Base-by-base conservation (phyloP, 1,140 invertebrate genomes). In the Eumeta japonica region DNA sequence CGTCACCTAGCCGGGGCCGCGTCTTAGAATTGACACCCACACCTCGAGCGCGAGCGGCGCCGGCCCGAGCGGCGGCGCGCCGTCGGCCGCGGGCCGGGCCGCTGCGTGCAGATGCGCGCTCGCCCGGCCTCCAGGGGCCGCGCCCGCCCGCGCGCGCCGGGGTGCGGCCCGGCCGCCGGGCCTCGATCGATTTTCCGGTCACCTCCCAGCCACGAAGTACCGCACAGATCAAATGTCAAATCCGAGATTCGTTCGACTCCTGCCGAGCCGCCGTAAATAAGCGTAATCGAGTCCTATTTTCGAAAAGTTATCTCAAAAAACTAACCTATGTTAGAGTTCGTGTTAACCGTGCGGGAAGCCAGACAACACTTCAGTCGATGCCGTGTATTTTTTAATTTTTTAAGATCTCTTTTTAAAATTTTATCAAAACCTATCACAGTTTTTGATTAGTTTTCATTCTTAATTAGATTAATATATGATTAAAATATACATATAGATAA, bases 381-480 rank as follows among this genome's bases (percentile, higher is more conserved):
- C 17, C 30, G 16, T 27, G 38, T 37, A 43, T 40, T 35, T 45
- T 45, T 51, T 30, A n/a, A n/a, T 53, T 55, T 58, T 54, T 24
- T 24, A 24, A 24, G n/a, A n/a, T n/a, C n/a, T n/a, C n/a, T 53
- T 65, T 68, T 74, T 72, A 72, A 74, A 74, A 70, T 72, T 74
- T 67, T 74, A 74, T 74, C 70, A 74, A 74, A 74, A 74, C 70
- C 67, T 74, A 74, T 74, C 70, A 74, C 70, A 72, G 70, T 74
- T 74, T 71, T 72, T 70, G 70, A 74, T 70, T 74, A 74, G 65
- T 74, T 74, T 68, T 62, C 63, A 62, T 68, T 52, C 63, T 74
- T 71, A 71, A 67, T 68, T 70, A 64, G 55, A 61, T 71, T 71
- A 74, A 71, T 73, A 74, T 74, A 73, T 67, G 66, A 62, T 71